Evolutionary conservation across 2,797 vertebrate genomes (phyloP), one percentile per base, ranked within the genome.

Genomic region (Takifugu rubripes): DNA sequence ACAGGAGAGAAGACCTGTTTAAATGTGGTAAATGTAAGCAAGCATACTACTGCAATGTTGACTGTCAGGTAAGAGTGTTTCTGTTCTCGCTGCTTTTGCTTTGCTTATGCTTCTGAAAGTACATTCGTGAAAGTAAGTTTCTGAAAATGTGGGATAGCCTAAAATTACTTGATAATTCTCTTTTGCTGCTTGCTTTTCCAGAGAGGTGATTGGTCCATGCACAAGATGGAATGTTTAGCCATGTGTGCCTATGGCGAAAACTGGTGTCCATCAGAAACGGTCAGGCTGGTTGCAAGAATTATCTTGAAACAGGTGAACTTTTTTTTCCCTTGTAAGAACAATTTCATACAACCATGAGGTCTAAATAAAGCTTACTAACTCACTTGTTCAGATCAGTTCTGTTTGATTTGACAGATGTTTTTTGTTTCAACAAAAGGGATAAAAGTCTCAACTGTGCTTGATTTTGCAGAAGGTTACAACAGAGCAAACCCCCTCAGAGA

Each of bases 11-110:
- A 84, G 94, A 93, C 25, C 89, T 99, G 80, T 98, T 92, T 61
- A 98, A 96, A 72, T 99, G 97, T 76, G 96, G 97, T 64, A 96
- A 95, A 85, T 99, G 97, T 83, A 99, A 97, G 68, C 94, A 96
- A 84, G 95, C 95, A 24, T 96, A 92, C 83, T 99, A 99, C 89
- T 99, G 97, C 90, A 82, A 96, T 61, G 92, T 94, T 53, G 94
- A 95, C 59, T 99, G 97, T 75, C 97, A 99, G 96, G 97, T 99
- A 92, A 15, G 81, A 27, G 16, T 5, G 5, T 10, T 12, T 40
- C n/a, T 24, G 10, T 45, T 9, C 3, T 21, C 51, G 15, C 2
- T 10, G 59, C 63, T 33, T 72, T 3, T 74, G 17, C 25, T 44
- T 44, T 44, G 14, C 9, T 16, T 44, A 14, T 44, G 14, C 2